Evolutionary conservation across 2,797 vertebrate species (phyloP).

Genomic region (Poeciliopsis turneri): DNA sequence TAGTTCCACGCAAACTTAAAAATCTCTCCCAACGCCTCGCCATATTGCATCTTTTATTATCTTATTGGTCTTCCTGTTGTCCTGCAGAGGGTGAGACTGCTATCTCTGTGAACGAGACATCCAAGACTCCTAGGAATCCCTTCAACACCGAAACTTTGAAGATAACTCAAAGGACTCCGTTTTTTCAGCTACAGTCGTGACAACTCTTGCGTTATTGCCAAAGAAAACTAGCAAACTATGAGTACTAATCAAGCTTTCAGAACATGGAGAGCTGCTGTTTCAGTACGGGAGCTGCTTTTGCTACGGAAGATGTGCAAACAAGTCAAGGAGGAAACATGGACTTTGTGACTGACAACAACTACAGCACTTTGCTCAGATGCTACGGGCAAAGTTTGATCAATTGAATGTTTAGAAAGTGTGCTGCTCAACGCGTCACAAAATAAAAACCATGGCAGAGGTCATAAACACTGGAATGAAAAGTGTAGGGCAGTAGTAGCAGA

Average conservation of each 20-base stretch:
- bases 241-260: slow-evolving; percentile 62
- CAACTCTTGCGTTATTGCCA: slow-evolving; percentile 82
- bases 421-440: slow-evolving; percentile 44
- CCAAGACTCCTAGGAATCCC: slow-evolving; percentile 45
- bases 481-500: slow-evolving; percentile 81
- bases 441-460: slow-evolving; percentile 51
- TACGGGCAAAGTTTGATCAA: slow-evolving; percentile 53
- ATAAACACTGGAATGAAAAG: slow-evolving; percentile 64
- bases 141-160: slow-evolving; percentile 53
- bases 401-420: slow-evolving; percentile 49
- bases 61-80: slow-evolving; percentile 38
- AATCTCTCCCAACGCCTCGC: slow-evolving; percentile 61
- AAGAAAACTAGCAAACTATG: slow-evolving; percentile 73
- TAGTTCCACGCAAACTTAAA: slow-evolving; percentile 77
- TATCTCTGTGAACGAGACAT: slow-evolving; percentile 43
- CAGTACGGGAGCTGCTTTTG: slow-evolving; percentile 60
- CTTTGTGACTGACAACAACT: slow-evolving; percentile 40
- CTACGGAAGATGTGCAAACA: slow-evolving; percentile 76
- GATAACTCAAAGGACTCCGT: slow-evolving; percentile 49
- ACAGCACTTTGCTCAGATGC: slow-evolving; percentile 58
- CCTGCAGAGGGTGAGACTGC: slow-evolving; percentile 45
- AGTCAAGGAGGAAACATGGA: slow-evolving; percentile 50
- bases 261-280: slow-evolving; percentile 63
- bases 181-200: slow-evolving; percentile 78
- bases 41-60: slow-evolving; percentile 36